phyloP scores from a whole-genome alignment of 2,888 invertebrate genomes.

The Penaeus monodon region DNA sequence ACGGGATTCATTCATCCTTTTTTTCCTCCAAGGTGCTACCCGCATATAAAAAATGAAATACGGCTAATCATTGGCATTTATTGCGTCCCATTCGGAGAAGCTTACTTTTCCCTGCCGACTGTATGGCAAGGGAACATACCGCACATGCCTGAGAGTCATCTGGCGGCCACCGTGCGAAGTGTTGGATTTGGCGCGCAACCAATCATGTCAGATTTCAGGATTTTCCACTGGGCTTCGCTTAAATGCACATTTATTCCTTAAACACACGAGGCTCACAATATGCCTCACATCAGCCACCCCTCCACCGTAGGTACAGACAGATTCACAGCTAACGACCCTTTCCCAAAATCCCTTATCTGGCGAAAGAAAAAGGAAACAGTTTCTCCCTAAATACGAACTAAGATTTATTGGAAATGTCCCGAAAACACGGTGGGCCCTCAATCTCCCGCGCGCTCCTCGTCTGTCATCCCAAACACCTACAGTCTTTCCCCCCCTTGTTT shows the following conservation, averaged over 20 bases:
- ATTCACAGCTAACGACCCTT: background rate
- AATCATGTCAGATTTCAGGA: constrained; percentile 39
- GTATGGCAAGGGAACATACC: constrained; percentile 29
- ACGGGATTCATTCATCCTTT: no score
- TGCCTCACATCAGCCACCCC: no score
- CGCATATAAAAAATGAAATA: no score
- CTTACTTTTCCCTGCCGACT: constrained; percentile 1
- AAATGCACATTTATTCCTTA: no score
- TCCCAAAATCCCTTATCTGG: background rate
- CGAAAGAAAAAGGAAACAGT: background rate
- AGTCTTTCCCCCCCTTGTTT: constrained; percentile 29
- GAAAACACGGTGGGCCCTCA: constrained; percentile 21
- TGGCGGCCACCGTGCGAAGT: constrained; percentile 56
- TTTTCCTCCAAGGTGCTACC: no score
- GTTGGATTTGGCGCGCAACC: constrained; percentile 47
- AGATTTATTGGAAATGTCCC: constrained; percentile 31
- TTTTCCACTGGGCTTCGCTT: constrained; percentile 25
- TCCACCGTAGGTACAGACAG: background rate
- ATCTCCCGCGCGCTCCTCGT: background rate
- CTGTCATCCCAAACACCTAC: constrained; percentile 18
- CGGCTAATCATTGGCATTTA: no score
- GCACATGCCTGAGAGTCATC: constrained; percentile 49
- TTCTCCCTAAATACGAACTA: background rate
- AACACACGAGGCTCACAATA: no score
- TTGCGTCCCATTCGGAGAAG: no score